Percentiles rank a stretch among this genome's conserved stretches.
Conservation (phyloP, 2,797 vertebrate genomes). For the Pterois miles region DNA sequence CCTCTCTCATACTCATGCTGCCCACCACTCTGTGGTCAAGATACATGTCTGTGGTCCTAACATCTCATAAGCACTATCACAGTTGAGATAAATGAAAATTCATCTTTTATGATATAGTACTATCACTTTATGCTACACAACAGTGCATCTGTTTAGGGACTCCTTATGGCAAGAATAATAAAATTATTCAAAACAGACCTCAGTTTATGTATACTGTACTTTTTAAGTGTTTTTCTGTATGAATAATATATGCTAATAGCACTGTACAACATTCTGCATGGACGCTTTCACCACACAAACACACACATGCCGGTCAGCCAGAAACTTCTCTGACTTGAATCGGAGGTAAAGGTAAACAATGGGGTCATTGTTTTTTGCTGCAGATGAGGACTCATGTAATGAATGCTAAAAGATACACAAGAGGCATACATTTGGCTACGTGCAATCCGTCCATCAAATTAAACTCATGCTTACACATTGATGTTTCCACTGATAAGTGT, state of each 20-base stretch:
- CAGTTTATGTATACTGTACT: neutral
- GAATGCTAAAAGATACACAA: conserved; percentile 34
- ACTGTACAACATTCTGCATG: neutral
- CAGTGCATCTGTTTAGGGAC: conserved; percentile 4
- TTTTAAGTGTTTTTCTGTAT: conserved; percentile 20
- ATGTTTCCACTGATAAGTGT: conserved; percentile 18
- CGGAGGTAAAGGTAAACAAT: conserved; percentile 57
- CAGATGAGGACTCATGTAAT: conserved; percentile 42
- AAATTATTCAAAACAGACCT: conserved; percentile 26
- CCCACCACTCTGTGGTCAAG: conserved; percentile 12
- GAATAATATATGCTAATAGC: conserved; percentile 27
- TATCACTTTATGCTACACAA: neutral
- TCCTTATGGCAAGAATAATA: conserved; percentile 30
- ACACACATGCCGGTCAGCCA: conserved; percentile 4
- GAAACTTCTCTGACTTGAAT: conserved; percentile 25
- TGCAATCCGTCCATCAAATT: conserved; percentile 14
- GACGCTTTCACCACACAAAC: neutral
- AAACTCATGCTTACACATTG: conserved; percentile 20
- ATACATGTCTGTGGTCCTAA: conserved; percentile 16
- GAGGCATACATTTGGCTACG: conserved; percentile 24
- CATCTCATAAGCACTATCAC: neutral
- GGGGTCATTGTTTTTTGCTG: conserved; percentile 50
- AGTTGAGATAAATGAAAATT: conserved; percentile 16
- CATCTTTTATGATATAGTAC: neutral
- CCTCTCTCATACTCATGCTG: conserved; percentile 32